Conservation (phyloP, 2,888 invertebrate genomes). For the Aphodius sticticus region DNA sequence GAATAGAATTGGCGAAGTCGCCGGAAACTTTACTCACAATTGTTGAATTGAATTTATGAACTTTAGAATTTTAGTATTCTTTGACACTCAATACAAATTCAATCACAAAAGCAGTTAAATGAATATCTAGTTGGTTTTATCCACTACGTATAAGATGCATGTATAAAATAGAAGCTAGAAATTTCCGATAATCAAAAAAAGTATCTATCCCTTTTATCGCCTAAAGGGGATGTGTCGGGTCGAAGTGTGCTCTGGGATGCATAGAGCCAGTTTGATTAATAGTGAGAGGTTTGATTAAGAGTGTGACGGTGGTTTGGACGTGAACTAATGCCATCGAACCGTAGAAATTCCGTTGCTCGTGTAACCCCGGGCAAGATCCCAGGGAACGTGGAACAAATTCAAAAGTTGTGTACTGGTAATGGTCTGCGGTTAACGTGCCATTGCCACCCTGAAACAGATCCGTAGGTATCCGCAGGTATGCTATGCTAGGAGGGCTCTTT, state of each 20-base stretch:
- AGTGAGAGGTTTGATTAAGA: conserved; percentile 4
- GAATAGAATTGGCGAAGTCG: too few relatives aligned
- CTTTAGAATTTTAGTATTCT: too few relatives aligned
- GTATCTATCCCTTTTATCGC: not conserved
- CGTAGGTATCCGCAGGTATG: not conserved
- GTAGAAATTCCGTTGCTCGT: not conserved
- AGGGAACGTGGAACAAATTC: conserved; percentile 13
- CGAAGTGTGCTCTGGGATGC: not conserved
- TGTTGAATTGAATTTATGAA: too few relatives aligned
- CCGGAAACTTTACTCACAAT: too few relatives aligned
- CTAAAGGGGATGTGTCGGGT: not conserved
- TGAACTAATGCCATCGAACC: not conserved
- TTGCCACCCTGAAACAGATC: not conserved
- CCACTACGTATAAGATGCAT: too few relatives aligned
- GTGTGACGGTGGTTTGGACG: not conserved
- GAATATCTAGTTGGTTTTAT: too few relatives aligned
- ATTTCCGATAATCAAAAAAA: not conserved
- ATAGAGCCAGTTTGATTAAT: not conserved
- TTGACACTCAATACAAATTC: too few relatives aligned
- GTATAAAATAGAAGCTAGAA: not conserved
- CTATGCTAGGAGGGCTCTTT: not conserved
- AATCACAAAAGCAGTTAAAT: too few relatives aligned
- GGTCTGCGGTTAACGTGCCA: not conserved
- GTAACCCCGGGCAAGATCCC: conserved; percentile 16
- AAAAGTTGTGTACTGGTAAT: conserved; percentile 18